Evolutionary conservation across 1,140 invertebrate species (phyloP).

Genomic region (Anthonomus grandis): DNA sequence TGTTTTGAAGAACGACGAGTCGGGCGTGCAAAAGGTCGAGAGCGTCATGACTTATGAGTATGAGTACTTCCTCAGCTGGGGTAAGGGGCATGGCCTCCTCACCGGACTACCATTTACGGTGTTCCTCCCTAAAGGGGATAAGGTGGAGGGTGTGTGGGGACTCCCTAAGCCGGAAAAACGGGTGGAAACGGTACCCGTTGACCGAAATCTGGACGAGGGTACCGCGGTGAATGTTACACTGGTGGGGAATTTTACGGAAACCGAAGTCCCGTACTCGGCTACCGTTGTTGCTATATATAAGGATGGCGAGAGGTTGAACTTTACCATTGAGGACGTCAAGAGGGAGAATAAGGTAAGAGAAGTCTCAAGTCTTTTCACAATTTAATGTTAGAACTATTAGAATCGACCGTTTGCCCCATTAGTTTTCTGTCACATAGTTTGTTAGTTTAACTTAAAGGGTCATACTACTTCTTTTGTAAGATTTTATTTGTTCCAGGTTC

Average conservation of each 20-base stretch:
- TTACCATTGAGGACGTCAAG: conserved; percentile 56
- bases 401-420: too few species aligned
- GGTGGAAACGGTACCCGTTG: conserved; percentile 59
- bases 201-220: conserved; percentile 63
- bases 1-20: conserved; percentile 60
- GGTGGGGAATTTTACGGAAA: conserved; percentile 64
- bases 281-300: conserved; percentile 67
- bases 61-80: conserved; percentile 70
- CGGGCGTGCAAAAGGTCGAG: conserved; percentile 55
- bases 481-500: too few species aligned
- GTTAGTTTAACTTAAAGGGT: too few species aligned
- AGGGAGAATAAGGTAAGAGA: conserved; percentile 62
- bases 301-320: conserved; percentile 53
- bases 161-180: conserved; percentile 57
- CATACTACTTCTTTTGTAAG: too few species aligned
- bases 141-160: conserved; percentile 67
- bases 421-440: too few species aligned
- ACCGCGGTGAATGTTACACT: conserved; percentile 77
- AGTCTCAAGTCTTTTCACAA: too few species aligned
- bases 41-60: conserved; percentile 68
- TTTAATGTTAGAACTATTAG: too few species aligned
- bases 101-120: conserved; percentile 71
- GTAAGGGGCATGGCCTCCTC: conserved; percentile 70
- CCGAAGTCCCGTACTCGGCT: conserved; percentile 68
- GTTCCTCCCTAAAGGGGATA: conserved; percentile 56